These are phyloP conservation scores for Pseudocheirus occidentalis DNA, from an alignment of 2,797 vertebrate genomes.

Conservation along the genomic window DNA sequence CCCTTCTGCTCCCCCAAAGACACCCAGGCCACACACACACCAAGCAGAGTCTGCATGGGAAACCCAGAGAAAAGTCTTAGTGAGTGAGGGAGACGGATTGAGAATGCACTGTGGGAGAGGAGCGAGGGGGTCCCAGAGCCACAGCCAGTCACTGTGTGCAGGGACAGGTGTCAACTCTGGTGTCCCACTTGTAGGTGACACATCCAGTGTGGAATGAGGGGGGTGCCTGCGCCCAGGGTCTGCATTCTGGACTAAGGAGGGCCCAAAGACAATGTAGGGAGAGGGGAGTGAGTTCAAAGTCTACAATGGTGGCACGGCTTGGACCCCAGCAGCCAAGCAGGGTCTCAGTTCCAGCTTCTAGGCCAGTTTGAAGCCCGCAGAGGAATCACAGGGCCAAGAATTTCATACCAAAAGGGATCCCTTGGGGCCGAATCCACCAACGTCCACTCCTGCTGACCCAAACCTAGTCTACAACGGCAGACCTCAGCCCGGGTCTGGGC, in stretches of 20 bases:
- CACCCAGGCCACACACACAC: accelerated
- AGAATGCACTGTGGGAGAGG: neutral
- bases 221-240: no score
- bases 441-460: neutral
- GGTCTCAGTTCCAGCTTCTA: neutral
- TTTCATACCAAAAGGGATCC: neutral
- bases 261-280: neutral
- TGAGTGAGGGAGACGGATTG: neutral
- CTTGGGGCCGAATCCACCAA: neutral
- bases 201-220: no score
- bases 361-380: neutral
- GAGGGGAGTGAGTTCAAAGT: neutral
- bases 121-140: no score
- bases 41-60: neutral
- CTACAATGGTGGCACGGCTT: no score
- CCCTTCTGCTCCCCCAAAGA: neutral
- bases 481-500: no score
- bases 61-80: neutral
- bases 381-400: neutral
- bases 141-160: neutral
- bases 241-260: no score
- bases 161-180: no score
- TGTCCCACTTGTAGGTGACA: no score
- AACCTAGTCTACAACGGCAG: neutral
- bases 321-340: no score